Percentiles rank a stretch among this genome's conserved stretches.
phyloP scores from a whole-genome alignment of 2,888 invertebrate species.

The Endomychus coccineus region DNA sequence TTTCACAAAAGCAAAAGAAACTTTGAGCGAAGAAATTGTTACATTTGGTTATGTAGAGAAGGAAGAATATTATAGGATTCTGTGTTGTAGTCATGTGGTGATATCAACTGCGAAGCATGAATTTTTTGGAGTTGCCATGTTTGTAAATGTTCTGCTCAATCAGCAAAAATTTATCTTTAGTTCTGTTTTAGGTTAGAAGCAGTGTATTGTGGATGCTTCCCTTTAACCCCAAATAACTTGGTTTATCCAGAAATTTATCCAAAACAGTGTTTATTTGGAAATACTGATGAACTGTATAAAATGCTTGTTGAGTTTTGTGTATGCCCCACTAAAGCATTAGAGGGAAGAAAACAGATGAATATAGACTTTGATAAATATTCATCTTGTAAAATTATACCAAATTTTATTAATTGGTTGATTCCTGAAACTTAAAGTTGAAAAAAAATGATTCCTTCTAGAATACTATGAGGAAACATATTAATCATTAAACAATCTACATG shows the following conservation, averaged over 20 bases:
- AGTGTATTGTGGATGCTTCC: conserved; percentile 60
- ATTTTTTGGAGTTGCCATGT: conserved; percentile 71
- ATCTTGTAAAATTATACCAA: conserved; percentile 39
- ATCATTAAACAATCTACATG: too few species aligned
- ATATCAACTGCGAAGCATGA: conserved; percentile 69
- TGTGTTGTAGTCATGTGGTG: conserved; percentile 54
- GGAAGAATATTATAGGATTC: conserved; percentile 50
- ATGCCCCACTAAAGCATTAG: conserved; percentile 42
- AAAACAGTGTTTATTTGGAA: conserved; percentile 52
- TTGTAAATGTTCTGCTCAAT: conserved; percentile 32
- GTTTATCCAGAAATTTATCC: conserved; percentile 70
- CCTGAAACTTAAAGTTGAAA: too few species aligned
- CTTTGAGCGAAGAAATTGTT: conserved; percentile 45
- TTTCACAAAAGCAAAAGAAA: conserved; percentile 49
- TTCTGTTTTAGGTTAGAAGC: conserved; percentile 56
- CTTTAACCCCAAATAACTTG: conserved; percentile 58
- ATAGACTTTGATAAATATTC: conserved; percentile 44
- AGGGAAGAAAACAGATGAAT: conserved; percentile 36
- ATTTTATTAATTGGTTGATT: too few species aligned
- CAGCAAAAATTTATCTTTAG: neutral
- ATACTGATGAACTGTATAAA: conserved; percentile 50
- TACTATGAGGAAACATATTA: too few species aligned
- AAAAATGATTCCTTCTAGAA: too few species aligned
- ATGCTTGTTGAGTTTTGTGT: conserved; percentile 49
- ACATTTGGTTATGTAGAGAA: conserved; percentile 56